A percentile compares a stretch with the other conserved stretches of the same genome.
Conservation (phyloP, 2,113 vertebrate genomes). For the Noturus placidus region DNA sequence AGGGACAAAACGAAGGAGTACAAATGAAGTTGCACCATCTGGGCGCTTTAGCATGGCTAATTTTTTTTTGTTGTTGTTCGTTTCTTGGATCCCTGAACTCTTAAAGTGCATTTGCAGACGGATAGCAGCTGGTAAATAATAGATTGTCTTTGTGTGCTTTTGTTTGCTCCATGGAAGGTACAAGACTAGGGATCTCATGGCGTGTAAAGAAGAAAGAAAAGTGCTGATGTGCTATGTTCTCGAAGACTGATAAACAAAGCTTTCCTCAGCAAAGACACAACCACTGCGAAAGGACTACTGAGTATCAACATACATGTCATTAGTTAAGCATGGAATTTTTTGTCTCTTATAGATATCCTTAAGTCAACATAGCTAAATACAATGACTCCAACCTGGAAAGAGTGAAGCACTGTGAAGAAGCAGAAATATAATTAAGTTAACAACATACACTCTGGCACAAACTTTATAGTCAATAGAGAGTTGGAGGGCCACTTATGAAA, state of each 20-base stretch:
- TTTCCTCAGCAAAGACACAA: conserved; percentile 2
- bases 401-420: not conserved
- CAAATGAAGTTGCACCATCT: conserved; percentile 39
- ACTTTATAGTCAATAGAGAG: not conserved
- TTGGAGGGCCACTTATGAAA: not conserved
- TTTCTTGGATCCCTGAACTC: conserved; percentile 13
- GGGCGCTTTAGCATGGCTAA: conserved; percentile 15
- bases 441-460: not conserved
- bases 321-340: not conserved
- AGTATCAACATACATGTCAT: not conserved
- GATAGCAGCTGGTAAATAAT: conserved; percentile 35
- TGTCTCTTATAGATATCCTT: not conserved
- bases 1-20: conserved; percentile 18
- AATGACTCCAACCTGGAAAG: not conserved
- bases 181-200: conserved; percentile 8
- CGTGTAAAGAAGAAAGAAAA: conserved; percentile 24
- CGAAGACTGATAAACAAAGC: conserved; percentile 27
- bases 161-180: conserved; percentile 22
- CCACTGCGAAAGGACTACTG: not conserved
- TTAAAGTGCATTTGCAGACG: conserved; percentile 29
- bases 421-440: not conserved
- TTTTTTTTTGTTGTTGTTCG: not conserved
- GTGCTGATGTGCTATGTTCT: not conserved
- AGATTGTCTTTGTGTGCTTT: conserved; percentile 30
- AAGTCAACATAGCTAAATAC: not conserved